Evolutionary conservation across 1,140 invertebrate species (phyloP), one percentile per base, ranked within the genome.

Genomic region (Sycobia sp.): DNA sequence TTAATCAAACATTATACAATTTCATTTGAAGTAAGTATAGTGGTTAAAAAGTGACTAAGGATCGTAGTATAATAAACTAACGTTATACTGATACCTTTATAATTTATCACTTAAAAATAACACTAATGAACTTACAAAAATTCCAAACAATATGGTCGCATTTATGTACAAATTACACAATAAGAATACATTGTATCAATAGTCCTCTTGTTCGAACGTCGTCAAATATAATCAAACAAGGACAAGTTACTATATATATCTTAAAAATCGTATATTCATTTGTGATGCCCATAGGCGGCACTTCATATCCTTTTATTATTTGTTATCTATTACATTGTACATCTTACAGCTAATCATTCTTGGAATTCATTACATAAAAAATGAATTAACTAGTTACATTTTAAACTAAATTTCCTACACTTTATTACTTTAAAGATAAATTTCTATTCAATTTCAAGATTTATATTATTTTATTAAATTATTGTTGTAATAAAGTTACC

Each of bases 151-250:
- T 50, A 32, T n/a, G 8, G 34, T 61, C 29, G 38, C 20, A 34
- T 18, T 2, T 61, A 61, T 61, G 18, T 61, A 61, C 58, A 53
- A 59, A 44, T 51, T 53, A 44, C 8, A 36, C 18, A 5, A 4
- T 25, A 9, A 36, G 20, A 29, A 43, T 32, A 32, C 29, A 32
- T 11, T 32, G 11, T 32, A 32, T n/a, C n/a, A n/a, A n/a, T n/a
- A n/a, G n/a, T n/a, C n/a, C n/a, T n/a, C n/a, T n/a, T n/a, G n/a
- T n/a, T n/a, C n/a, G n/a, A n/a, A n/a, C n/a, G n/a, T n/a, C n/a
- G n/a, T n/a, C n/a, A n/a, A n/a, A n/a, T n/a, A n/a, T n/a, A n/a
- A n/a, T n/a, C n/a, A n/a, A n/a, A n/a, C n/a, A n/a, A n/a, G n/a
- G n/a, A n/a, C n/a, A n/a, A n/a, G n/a, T n/a, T n/a, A n/a, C n/a